Conservation (phyloP, 2,888 invertebrate genomes). For the Ormyrus nitidulus region DNA sequence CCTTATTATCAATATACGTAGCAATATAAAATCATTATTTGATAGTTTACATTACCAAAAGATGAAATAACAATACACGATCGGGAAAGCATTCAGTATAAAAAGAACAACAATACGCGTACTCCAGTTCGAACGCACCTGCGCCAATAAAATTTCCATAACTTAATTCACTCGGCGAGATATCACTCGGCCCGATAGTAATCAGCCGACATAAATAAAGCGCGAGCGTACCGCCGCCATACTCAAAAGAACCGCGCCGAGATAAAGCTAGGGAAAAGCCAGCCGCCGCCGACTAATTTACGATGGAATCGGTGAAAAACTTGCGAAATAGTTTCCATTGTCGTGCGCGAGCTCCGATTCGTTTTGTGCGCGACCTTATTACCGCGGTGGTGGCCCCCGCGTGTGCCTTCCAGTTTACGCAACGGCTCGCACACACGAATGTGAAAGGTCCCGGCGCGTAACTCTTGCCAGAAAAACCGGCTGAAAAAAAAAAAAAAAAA, state of each 20-base stretch:
- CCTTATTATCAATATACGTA: no score
- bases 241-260: not conserved
- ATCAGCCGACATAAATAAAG: not conserved
- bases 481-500: no score
- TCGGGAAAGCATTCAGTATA: not conserved
- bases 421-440: constrained; percentile 11
- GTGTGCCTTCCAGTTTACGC: constrained; percentile 2
- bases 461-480: no score
- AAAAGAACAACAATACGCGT: no score
- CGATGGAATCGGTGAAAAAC: constrained; percentile 13
- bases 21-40: no score
- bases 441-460: constrained; percentile 24
- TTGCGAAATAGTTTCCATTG: constrained; percentile 30
- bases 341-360: constrained; percentile 31
- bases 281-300: not conserved
- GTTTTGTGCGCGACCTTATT: constrained; percentile 21
- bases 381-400: not conserved
- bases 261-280: not conserved
- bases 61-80: no score
- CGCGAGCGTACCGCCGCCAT: not conserved
- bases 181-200: not conserved
- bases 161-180: constrained; percentile 6
- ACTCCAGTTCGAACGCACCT: no score
- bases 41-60: no score
- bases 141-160: constrained; percentile 13